Evolutionary conservation across 2,797 vertebrate genomes (phyloP).

Genomic region (Halcyon badia): DNA sequence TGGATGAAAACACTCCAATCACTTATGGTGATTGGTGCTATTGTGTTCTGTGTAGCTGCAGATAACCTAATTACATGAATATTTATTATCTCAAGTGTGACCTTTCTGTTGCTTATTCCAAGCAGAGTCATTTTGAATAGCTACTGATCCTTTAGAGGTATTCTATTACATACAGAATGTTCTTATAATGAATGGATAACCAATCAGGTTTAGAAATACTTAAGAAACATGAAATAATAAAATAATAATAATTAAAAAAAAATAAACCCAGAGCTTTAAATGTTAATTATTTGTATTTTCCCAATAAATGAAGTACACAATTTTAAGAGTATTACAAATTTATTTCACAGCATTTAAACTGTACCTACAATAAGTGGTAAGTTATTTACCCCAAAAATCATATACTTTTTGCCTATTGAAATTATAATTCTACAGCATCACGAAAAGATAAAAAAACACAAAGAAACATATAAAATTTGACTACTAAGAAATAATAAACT

Average conservation of each 20-base stretch:
- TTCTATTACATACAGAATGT: not conserved
- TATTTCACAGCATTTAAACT: not conserved
- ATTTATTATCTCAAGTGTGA: conserved; percentile 52
- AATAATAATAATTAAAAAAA: too few relatives aligned
- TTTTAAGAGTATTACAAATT: not conserved
- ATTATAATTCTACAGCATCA: not conserved
- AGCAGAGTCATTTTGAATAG: not conserved
- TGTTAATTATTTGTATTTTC: not conserved
- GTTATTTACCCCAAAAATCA: not conserved
- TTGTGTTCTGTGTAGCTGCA: conserved; percentile 16
- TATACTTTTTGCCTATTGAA: not conserved
- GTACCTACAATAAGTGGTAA: not conserved
- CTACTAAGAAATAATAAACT: not conserved
- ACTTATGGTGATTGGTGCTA: conserved; percentile 40
- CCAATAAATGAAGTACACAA: not conserved
- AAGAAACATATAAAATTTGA: not conserved
- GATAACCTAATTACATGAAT: conserved; percentile 70
- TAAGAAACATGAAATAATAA: not conserved
- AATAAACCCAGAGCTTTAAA: not conserved
- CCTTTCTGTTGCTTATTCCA: conserved; percentile 23
- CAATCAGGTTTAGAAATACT: not conserved
- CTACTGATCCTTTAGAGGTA: not conserved
- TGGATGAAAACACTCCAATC: conserved; percentile 35
- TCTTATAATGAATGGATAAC: not conserved
- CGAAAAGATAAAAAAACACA: not conserved